Conservation (phyloP, 2,797 vertebrate genomes). For the Anas georgica region DNA sequence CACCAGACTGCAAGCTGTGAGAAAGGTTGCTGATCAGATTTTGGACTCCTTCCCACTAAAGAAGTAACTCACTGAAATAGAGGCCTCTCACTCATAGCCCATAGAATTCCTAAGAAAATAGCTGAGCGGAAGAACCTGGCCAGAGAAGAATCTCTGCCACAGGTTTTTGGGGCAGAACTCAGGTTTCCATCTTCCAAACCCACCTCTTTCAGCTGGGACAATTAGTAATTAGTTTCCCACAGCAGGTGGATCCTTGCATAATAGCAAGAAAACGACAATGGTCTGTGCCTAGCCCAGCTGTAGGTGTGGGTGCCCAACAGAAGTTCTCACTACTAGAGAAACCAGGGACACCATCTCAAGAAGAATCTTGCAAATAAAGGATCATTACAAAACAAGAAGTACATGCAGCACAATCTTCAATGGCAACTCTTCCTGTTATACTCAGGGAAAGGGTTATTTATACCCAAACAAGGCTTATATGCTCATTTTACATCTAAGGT, state of each 20-base stretch:
- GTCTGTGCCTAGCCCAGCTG: not conserved
- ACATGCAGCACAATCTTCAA: not conserved
- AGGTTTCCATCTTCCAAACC: not conserved
- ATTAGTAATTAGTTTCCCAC: not conserved
- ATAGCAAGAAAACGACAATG: not conserved
- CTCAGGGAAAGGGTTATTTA: not conserved
- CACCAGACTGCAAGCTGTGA: not conserved
- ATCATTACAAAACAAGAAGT: not conserved
- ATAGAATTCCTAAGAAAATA: not conserved
- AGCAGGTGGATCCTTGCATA: not conserved
- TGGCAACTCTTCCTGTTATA: not conserved
- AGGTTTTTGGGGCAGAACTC: not conserved
- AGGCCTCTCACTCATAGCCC: not conserved
- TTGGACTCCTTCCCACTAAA: not conserved
- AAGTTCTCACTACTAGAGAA: not conserved
- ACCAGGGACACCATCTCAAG: not conserved
- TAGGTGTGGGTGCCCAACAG: not conserved
- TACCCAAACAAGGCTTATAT: not conserved
- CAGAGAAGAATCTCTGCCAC: not conserved
- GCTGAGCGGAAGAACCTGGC: not conserved
- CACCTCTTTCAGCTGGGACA: not conserved
- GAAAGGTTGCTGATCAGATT: conserved; percentile 6
- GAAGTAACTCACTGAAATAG: not conserved
- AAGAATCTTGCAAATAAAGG: not conserved
- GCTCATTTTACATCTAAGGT: not conserved